Evolutionary conservation across 1,140 invertebrate genomes (phyloP).

Genomic region (Drosophila persimilis): DNA sequence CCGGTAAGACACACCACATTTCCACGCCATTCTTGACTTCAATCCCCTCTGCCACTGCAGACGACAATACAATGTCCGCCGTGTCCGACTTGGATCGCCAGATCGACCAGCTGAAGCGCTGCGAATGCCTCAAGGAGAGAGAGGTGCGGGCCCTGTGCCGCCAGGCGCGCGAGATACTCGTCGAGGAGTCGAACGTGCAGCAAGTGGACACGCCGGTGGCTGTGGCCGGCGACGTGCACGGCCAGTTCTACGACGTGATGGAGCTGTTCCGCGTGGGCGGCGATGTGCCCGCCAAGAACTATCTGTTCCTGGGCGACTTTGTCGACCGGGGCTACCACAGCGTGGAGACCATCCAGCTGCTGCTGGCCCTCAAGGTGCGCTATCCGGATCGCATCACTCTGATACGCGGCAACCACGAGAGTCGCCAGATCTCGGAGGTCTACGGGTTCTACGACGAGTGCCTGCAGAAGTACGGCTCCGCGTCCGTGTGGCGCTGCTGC

Average conservation of each 20-base stretch:
- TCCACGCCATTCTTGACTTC: too few relatives aligned
- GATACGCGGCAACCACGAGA: constrained; percentile 98
- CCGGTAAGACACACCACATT: too few relatives aligned
- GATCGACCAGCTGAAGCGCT: too few relatives aligned
- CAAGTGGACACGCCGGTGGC: constrained; percentile 99
- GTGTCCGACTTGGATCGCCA: too few relatives aligned
- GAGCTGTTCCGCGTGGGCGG: constrained; percentile 99
- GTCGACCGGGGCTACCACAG: constrained; percentile 99
- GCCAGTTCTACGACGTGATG: constrained; percentile 99
- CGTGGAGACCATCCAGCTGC: constrained; percentile 98
- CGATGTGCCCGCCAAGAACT: constrained; percentile 99
- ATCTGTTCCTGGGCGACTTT: constrained; percentile 99
- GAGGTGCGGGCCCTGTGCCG: constrained; percentile 99
- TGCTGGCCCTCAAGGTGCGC: constrained; percentile 98
- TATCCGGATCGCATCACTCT: constrained; percentile 99
- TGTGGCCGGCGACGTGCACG: constrained; percentile 99
- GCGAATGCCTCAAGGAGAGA: constrained; percentile 90
- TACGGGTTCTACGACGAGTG: constrained; percentile 99
- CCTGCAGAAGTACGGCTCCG: constrained; percentile 98
- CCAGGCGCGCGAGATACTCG: constrained; percentile 99
- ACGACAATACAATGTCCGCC: background rate
- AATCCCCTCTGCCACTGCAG: too few relatives aligned
- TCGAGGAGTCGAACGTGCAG: constrained; percentile 99
- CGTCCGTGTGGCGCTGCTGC: constrained; percentile 99
- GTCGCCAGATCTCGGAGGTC: constrained; percentile 99